Evolutionary conservation across 2,888 invertebrate genomes (phyloP), one percentile per base, ranked within the genome.

Genomic region (Masnerella sp.): DNA sequence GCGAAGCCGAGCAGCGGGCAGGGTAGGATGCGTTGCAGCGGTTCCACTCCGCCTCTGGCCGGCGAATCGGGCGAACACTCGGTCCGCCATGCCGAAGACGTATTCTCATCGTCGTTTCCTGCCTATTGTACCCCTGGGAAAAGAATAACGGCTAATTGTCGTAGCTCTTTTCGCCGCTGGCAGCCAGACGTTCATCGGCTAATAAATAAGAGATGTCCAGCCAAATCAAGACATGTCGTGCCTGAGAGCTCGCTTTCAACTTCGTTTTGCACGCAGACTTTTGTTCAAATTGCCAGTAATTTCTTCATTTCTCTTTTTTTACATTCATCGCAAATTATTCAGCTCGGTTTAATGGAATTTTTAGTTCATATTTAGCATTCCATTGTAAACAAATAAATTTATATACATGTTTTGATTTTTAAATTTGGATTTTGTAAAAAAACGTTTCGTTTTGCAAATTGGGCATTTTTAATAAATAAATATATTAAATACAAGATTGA

Each of bases 81-180:
- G 14, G 18, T 28, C 15, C 56, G 5, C 42, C 52, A 7, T 49
- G 38, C 43, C 49, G 43, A 67, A 68, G 45, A 62, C 30, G 54
- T 71, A 71, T 73, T 62, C 67, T 65, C 65, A 58, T 58, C 68
- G 73, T 64, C 58, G 73, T 69, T 72, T 75, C 75, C 75, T 75
- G 75, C 47, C 61, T 65, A 73, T 75, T 75, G 72, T 75, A 34
- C 47, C 3, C 45, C 61, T 52, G 38, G 52, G 51, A 51, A 65
- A 73, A 72, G 72, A 72, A 75, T 73, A 58, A 61, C 68, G 65
- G 56, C 72, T 75, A 75, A 75, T 75, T 75, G 72, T 72, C 72
- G 52, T 64, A 15, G 45, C 47, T 54, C 43, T 58, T 68, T 67
- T 73, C 62, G 68, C 67, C 51, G 32, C 30, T 34, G 51, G 67